These are phyloP conservation scores for Apoda limacodes DNA, from an alignment of 2,888 invertebrate species.

Conservation along the genomic window DNA sequence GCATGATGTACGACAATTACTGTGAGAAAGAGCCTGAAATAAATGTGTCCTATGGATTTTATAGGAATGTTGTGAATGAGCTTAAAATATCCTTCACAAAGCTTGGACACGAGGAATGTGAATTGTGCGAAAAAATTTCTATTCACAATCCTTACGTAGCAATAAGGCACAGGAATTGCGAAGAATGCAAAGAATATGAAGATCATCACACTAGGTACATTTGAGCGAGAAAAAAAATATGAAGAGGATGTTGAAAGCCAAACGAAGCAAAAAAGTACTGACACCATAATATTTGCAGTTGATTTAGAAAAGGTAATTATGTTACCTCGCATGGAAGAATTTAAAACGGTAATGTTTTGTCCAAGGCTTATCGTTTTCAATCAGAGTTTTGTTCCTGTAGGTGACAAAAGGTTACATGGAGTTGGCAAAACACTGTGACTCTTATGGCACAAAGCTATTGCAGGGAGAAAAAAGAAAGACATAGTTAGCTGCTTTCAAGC, in stretches of 20 bases:
- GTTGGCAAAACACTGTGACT: no score
- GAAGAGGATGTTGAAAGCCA: constrained; percentile 9
- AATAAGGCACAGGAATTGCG: constrained; percentile 11
- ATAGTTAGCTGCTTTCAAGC: constrained; percentile 20
- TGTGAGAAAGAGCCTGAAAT: no score
- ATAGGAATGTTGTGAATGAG: no score
- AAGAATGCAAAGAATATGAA: constrained; percentile 12
- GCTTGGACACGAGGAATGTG: constrained; percentile 10
- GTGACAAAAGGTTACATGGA: no score
- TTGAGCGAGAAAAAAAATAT: constrained; percentile 13
- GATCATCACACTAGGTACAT: constrained; percentile 9
- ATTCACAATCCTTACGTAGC: constrained; percentile 11
- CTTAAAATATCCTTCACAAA: no score
- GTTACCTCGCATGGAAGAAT: no score
- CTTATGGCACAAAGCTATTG: constrained; percentile 25
- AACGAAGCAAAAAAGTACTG: constrained; percentile 7
- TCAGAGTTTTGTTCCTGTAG: constrained; percentile 11
- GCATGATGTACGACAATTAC: no score
- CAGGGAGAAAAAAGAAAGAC: constrained; percentile 27
- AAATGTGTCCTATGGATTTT: no score
- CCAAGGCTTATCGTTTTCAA: constrained; percentile 13
- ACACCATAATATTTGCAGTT: constrained; percentile 10
- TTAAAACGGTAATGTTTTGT: constrained; percentile 22
- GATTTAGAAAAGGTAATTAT: constrained; percentile 22
- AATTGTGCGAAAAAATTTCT: constrained; percentile 10